These are phyloP conservation scores for Zenarchopterus dispar DNA, from an alignment of 2,797 vertebrate species.

Conservation along the genomic window DNA sequence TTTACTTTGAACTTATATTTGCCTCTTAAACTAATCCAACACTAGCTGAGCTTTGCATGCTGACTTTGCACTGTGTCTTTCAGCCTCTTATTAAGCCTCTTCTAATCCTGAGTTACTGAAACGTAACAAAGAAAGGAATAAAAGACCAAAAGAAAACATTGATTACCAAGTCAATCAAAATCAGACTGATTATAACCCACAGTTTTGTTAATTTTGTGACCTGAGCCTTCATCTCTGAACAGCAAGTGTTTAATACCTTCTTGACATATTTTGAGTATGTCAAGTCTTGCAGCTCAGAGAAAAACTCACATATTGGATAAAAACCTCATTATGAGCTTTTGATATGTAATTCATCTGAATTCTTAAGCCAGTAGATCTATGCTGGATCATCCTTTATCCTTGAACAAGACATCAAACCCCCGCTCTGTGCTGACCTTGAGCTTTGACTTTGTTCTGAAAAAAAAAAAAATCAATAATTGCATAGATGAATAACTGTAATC, in stretches of 20 bases:
- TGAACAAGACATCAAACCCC: background rate
- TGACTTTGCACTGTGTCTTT: background rate
- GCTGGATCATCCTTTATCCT: background rate
- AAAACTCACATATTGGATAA: too few relatives aligned
- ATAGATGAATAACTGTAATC: background rate
- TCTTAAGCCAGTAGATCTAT: background rate
- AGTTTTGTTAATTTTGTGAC: background rate
- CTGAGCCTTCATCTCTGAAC: background rate
- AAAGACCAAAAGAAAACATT: background rate
- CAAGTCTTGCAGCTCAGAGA: slow-evolving; percentile 61
- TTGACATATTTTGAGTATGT: slow-evolving; percentile 44
- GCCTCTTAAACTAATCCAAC: background rate
- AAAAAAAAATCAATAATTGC: background rate
- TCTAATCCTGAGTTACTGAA: background rate
- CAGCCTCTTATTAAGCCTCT: background rate
- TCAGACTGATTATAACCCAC: background rate
- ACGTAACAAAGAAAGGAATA: background rate
- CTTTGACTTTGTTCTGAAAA: slow-evolving; percentile 8
- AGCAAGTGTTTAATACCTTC: background rate
- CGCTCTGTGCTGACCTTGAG: slow-evolving; percentile 2
- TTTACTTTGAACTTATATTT: too few relatives aligned
- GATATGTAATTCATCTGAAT: background rate
- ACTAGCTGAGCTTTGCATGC: background rate
- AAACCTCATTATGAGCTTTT: background rate
- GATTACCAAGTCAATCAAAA: background rate